Percentiles rank a stretch among this genome's conserved stretches.
Conservation (phyloP, 2,797 vertebrate species). For the Sebastes oblongus region DNA sequence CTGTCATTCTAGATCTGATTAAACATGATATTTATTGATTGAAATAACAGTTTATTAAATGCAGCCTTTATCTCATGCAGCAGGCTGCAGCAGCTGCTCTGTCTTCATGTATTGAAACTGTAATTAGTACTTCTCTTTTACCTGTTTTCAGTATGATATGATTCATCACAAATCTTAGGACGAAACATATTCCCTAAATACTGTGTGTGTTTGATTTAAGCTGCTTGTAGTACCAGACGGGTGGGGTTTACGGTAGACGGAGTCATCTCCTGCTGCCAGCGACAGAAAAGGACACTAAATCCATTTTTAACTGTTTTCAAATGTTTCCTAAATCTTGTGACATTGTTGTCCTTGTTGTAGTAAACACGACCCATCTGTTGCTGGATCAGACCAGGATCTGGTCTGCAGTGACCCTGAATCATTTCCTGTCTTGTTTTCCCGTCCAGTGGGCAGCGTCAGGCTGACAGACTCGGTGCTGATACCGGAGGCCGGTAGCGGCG, state of each 20-base stretch:
- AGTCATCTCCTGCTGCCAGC: not conserved
- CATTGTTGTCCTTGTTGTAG: not conserved
- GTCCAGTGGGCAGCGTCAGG: slow-evolving; percentile 53
- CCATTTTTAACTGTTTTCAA: slow-evolving; percentile 8
- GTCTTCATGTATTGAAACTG: not conserved
- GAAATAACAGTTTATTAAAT: not conserved
- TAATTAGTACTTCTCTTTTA: no score
- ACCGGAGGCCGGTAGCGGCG: slow-evolving; percentile 25
- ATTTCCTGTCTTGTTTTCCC: not conserved
- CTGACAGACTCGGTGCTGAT: slow-evolving; percentile 56
- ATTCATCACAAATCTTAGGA: not conserved
- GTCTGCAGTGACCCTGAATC: not conserved
- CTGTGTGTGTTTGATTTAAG: not conserved
- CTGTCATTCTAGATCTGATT: not conserved
- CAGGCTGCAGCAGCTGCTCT: not conserved
- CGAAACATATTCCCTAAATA: not conserved
- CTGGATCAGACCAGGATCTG: not conserved
- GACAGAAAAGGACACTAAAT: not conserved
- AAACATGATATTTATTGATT: not conserved
- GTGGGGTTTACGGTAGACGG: not conserved
- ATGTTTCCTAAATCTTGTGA: slow-evolving; percentile 13
- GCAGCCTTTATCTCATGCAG: not conserved
- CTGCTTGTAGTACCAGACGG: not conserved
- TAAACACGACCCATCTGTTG: slow-evolving; percentile 36
- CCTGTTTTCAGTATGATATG: not conserved